phyloP scores from a whole-genome alignment of 1,140 invertebrate species.

The Atopsyche davidsoni region DNA sequence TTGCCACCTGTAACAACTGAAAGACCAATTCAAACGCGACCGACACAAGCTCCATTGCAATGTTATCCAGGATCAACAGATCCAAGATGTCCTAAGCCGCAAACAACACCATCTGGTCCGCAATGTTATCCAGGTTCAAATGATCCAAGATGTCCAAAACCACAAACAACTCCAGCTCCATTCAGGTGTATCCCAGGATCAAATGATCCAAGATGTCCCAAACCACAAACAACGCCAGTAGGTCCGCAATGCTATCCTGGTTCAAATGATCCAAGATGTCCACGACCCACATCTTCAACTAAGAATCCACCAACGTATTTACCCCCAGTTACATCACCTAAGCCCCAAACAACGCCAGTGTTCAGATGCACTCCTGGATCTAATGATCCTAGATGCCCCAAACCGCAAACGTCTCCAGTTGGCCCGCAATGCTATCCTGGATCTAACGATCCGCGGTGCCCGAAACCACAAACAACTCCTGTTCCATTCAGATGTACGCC shows the following conservation, averaged over 20 bases:
- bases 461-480: slow-evolving; percentile 46
- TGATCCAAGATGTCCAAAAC: slow-evolving; percentile 37
- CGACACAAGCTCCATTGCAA: slow-evolving; percentile 22
- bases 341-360: slow-evolving; percentile 34
- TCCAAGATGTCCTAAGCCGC: slow-evolving; percentile 33
- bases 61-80: slow-evolving; percentile 39
- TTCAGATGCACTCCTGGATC: slow-evolving; percentile 36
- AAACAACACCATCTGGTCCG: slow-evolving; percentile 20
- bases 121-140: slow-evolving; percentile 41
- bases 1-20: slow-evolving; percentile 37
- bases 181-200: slow-evolving; percentile 24
- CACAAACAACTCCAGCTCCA: slow-evolving; percentile 31
- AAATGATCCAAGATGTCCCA: slow-evolving; percentile 35
- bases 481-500: slow-evolving; percentile 37
- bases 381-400: slow-evolving; percentile 36
- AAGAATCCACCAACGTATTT: slow-evolving; percentile 30
- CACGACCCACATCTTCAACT: slow-evolving; percentile 20
- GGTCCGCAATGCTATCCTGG: slow-evolving; percentile 34
- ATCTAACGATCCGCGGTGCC: slow-evolving; percentile 53
- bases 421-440: slow-evolving; percentile 49
- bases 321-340: slow-evolving; percentile 37
- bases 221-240: slow-evolving; percentile 32
- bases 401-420: slow-evolving; percentile 30
- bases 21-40: slow-evolving; percentile 35
- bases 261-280: slow-evolving; percentile 36